These are phyloP conservation scores for Rhopilema esculentum DNA, from an alignment of 30 jellyfish, hydroid and myxozoan genomes.

Conservation along the genomic window DNA sequence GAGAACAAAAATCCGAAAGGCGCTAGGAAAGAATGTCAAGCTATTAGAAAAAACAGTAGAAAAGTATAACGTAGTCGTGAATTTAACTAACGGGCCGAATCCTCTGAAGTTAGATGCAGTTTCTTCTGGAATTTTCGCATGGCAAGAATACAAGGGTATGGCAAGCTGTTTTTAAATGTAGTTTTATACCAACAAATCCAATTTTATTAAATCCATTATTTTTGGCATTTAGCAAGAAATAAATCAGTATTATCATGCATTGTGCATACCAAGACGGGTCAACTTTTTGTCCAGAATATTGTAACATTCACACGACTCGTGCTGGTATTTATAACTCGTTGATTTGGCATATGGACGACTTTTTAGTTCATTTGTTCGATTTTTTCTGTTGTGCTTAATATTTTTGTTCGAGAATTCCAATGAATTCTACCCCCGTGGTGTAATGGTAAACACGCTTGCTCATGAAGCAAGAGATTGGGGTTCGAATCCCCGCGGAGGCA, in stretches of 20 bases:
- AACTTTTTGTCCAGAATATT: neutral
- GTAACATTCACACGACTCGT: neutral
- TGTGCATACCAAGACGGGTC: neutral
- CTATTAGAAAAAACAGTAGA: conserved; percentile 10
- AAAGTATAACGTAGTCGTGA: neutral
- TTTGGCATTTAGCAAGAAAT: neutral
- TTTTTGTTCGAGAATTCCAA: neutral
- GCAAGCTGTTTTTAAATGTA: neutral
- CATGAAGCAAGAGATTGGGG: conserved; percentile 24
- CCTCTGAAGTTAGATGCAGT: neutral
- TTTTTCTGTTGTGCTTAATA: neutral
- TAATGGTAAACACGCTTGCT: conserved; percentile 33
- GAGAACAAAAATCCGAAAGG: neutral
- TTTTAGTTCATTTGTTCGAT: neutral
- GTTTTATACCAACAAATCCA: neutral
- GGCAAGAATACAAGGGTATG: neutral
- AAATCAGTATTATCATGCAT: neutral
- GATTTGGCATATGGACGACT: neutral
- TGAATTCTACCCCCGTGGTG: conserved; percentile 4
- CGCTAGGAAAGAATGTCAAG: neutral
- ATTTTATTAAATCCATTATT: neutral
- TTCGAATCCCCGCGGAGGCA: conserved; percentile 46
- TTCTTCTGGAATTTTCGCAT: neutral
- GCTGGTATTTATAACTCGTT: neutral
- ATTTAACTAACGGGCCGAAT: neutral